Base-by-base conservation (phyloP, 1,140 invertebrate species). In the Octopus sinensis region DNA sequence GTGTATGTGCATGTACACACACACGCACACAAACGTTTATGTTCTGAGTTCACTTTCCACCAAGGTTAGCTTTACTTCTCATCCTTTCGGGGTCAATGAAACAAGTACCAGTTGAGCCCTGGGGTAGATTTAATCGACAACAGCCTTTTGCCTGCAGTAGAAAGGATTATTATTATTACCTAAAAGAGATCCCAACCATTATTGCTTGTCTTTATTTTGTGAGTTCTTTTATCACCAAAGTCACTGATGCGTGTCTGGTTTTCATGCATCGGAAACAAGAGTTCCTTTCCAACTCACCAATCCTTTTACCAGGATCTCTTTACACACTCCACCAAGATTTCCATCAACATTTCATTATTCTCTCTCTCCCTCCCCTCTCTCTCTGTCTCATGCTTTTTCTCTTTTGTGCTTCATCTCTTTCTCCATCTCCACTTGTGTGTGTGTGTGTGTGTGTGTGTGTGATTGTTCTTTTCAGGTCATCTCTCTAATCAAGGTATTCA, bases 361-460 rank as follows among this genome's bases (percentile, higher is more conserved):
- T 80, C 51, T 80, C 79, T 80, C n/a, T 81, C 71, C 54, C n/a
- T 76, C 4, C 78, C 17, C 62, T 81, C 51, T 78, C 13, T 76
- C 73, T 81, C 62, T 81, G 56, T n/a, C 23, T 79, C 53, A 6
- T 17, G 53, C 54, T 76, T 23, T 80, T 5, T 43, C 76, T 79
- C 73, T 79, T 76, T 71, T 17, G 30, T 54, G 30, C 53, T 62
- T 54, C 53, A n/a, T 79, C 54, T 81, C 13, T 68, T 56, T 79
- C 73, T 43, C 54, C 75, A 78, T 56, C 76, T 79, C n/a, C 68
- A 52, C 54, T 43, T 81, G 17, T 79, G 52, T 79, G 53, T 53
- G n/a, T 79, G 4, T 43, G 30, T 43, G 30, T 43, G 30, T 43
- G 30, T 43, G 30, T 43, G 30, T 43, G 30, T 43, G 30, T 43